phyloP scores from a whole-genome alignment of 2,797 vertebrate genomes.

The Pelochelys cantorii region DNA sequence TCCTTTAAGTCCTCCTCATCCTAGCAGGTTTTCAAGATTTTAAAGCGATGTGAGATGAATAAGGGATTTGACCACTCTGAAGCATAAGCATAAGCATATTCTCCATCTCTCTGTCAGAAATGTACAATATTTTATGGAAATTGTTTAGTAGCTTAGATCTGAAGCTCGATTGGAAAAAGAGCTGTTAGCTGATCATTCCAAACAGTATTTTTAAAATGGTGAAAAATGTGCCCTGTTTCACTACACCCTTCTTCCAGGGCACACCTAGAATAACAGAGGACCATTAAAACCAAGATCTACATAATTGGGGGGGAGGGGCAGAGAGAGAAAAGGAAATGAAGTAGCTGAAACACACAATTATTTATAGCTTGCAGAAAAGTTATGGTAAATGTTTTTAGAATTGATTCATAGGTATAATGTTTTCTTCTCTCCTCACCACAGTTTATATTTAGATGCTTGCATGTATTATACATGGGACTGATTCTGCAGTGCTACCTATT shows the following conservation, averaged over 20 bases:
- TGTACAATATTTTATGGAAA: fast-evolving
- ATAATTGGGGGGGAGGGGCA: neutral
- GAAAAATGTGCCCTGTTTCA: neutral
- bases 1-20: neutral
- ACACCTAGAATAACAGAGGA: neutral
- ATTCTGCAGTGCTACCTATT: neutral
- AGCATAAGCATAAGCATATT: neutral
- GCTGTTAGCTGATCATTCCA: neutral
- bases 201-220: neutral
- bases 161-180: neutral
- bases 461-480: neutral
- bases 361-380: conserved; percentile 3
- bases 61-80: neutral
- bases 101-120: neutral
- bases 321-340: neutral
- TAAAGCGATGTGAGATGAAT: neutral
- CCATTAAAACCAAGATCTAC: neutral
- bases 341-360: neutral
- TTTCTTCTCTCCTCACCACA: neutral
- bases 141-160: neutral
- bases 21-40: neutral
- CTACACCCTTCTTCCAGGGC: neutral
- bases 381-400: neutral
- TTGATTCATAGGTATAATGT: neutral
- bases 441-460: neutral